Evolutionary conservation across 2,888 invertebrate genomes (phyloP).

Genomic region (Ecdyonurus torrentis): DNA sequence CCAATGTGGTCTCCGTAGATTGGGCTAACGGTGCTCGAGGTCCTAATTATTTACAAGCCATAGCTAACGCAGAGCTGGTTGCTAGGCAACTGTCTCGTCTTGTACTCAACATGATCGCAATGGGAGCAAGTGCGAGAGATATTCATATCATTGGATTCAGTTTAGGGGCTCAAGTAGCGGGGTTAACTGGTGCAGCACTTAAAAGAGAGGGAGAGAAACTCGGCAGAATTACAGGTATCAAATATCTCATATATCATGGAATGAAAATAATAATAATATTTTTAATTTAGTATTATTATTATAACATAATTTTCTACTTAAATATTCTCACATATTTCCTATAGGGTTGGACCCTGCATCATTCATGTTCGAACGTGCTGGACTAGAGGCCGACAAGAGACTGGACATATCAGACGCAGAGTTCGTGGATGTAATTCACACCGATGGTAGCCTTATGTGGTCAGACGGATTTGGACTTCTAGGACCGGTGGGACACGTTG

Average conservation of each 20-base stretch:
- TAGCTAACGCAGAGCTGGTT: constrained; percentile 40
- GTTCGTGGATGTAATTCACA: constrained; percentile 51
- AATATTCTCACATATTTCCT: not conserved
- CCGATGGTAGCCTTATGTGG: constrained; percentile 40
- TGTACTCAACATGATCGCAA: constrained; percentile 29
- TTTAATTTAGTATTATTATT: too few species aligned
- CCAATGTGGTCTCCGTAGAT: constrained; percentile 35
- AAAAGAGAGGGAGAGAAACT: constrained; percentile 28
- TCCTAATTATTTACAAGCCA: constrained; percentile 35
- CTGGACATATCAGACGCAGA: constrained; percentile 42
- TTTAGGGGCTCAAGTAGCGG: constrained; percentile 41
- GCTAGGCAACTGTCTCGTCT: constrained; percentile 38
- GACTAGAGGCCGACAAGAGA: constrained; percentile 36
- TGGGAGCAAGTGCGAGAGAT: constrained; percentile 27
- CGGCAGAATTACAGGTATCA: constrained; percentile 40
- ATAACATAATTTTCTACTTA: too few species aligned
- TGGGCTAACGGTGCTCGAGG: constrained; percentile 39
- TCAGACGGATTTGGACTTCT: constrained; percentile 42
- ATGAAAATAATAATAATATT: too few species aligned
- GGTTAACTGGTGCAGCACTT: constrained; percentile 36
- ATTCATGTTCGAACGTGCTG: constrained; percentile 37
- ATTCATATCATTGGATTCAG: constrained; percentile 41
- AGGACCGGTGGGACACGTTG: constrained; percentile 39
- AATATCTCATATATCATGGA: too few species aligned
- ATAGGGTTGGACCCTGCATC: constrained; percentile 37